Evolutionary conservation across 2,888 invertebrate species (phyloP), one percentile per base, ranked within the genome.

Genomic region (Cerastoderma edule): DNA sequence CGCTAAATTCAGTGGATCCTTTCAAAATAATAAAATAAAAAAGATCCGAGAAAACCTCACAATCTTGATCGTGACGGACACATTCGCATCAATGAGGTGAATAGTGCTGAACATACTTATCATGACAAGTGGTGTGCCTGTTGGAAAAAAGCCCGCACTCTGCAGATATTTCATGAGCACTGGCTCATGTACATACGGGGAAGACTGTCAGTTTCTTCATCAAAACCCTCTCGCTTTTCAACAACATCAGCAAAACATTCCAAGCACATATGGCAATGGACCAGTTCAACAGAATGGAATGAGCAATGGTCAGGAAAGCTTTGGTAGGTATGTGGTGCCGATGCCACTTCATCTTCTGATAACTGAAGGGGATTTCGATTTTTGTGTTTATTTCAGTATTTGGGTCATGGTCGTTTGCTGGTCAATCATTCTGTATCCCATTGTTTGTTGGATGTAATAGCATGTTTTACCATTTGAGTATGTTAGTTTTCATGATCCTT

Each of bases 181-280:
- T 66, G 87, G 88, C 68, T 83, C 83, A 33, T 89, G 89, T 85
- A 83, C 85, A 72, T 89, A 85, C 75, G 88, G 88, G 33, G 88
- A 88, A 72, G 87, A 88, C 46, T 89, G 89, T 83, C 88, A 89
- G 75, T 89, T 87, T 87, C 80, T 88, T 54, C 88, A 89, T 84
- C 86, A 87, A 80, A 85, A 83, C 71, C 86, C 85, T 22, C 74
- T 82, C 69, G 75, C 78, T 64, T 80, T 86, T 74, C 85, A 81
- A 70, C 79, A 79, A 72, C 77, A 79, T 65, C 81, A 73, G 39
- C 76, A 65, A 28, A 77, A 65, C 53, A 72, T 82, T 76, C 79
- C 72, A 63, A 83, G 80, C 77, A 75, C 81, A 22, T 83, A 73
- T 77, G 69, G 71, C 53, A 85, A 83, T 75, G 85, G 82, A 71